Evolutionary conservation across 2,888 invertebrate genomes (phyloP).

Genomic region (Protula sp.): DNA sequence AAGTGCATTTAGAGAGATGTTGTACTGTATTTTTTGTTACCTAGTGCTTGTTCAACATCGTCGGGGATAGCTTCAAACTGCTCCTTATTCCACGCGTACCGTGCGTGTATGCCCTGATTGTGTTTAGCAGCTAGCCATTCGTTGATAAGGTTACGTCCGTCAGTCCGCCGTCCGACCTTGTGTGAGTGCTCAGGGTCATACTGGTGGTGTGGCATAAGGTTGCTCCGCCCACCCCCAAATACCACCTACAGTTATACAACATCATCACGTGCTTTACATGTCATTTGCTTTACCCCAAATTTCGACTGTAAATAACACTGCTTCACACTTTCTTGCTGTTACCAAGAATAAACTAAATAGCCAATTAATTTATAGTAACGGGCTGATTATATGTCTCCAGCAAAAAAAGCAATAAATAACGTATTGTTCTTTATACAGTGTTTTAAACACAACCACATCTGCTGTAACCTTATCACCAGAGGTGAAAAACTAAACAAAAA

Average conservation of each 20-base stretch:
- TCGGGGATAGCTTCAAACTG: background rate
- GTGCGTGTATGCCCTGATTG: background rate
- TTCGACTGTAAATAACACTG: too few relatives aligned
- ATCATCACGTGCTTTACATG: background rate
- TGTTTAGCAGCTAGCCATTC: slow-evolving; percentile 3
- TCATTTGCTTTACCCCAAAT: too few relatives aligned
- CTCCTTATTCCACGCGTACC: background rate
- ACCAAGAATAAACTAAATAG: background rate
- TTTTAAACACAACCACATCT: too few relatives aligned
- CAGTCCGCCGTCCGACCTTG: slow-evolving; percentile 5
- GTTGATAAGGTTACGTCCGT: slow-evolving; percentile 15
- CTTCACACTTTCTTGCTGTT: too few relatives aligned
- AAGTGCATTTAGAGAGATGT: too few relatives aligned
- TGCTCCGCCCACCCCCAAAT: slow-evolving; percentile 20
- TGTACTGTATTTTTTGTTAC: too few relatives aligned
- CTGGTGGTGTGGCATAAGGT: slow-evolving; percentile 10
- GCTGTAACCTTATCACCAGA: too few relatives aligned
- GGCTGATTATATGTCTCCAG: too few relatives aligned
- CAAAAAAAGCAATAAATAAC: too few relatives aligned
- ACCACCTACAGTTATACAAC: slow-evolving; percentile 16
- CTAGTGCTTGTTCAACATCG: background rate
- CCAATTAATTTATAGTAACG: background rate
- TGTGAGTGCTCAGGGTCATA: slow-evolving; percentile 7
- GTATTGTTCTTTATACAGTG: too few relatives aligned
- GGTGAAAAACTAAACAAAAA: too few relatives aligned